phyloP scores from a whole-genome alignment of 2,797 vertebrate genomes.

The Neosilurus mollespiculum region DNA sequence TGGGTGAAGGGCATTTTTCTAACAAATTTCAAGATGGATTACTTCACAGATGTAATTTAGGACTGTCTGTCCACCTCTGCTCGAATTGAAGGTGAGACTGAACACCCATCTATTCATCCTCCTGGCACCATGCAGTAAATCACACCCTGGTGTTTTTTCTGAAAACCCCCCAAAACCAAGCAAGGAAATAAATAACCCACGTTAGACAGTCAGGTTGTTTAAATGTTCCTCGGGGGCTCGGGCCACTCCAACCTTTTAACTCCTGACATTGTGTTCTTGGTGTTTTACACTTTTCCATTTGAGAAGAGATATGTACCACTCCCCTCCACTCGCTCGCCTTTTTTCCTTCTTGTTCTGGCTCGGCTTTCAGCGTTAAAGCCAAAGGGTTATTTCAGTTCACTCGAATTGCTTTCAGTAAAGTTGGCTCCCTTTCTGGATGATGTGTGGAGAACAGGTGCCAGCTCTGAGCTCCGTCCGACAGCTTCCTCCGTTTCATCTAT shows the following conservation, averaged over 20 bases:
- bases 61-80: not conserved
- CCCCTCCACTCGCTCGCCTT: not conserved
- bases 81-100: constrained; percentile 7
- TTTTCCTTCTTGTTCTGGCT: constrained; percentile 4
- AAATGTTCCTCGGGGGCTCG: not conserved
- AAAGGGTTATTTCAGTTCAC: constrained; percentile 40
- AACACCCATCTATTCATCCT: constrained; percentile 23
- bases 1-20: not conserved
- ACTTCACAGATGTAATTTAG: not conserved
- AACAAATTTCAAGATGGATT: not conserved
- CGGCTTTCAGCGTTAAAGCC: constrained; percentile 13
- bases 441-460: constrained; percentile 25
- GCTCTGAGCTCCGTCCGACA: constrained; percentile 30
- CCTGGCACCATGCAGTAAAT: constrained; percentile 24
- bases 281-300: constrained; percentile 25
- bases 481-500: constrained; percentile 26
- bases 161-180: not conserved
- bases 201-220: not conserved
- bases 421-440: constrained; percentile 13
- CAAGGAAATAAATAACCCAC: not conserved
- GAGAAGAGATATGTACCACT: not conserved
- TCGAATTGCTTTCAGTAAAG: constrained; percentile 5
- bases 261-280: not conserved
- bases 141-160: not conserved
- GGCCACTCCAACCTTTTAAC: not conserved